These are phyloP conservation scores for Rotaria magnacalcarata DNA, from an alignment of 2,888 invertebrate genomes.

Conservation along the genomic window DNA sequence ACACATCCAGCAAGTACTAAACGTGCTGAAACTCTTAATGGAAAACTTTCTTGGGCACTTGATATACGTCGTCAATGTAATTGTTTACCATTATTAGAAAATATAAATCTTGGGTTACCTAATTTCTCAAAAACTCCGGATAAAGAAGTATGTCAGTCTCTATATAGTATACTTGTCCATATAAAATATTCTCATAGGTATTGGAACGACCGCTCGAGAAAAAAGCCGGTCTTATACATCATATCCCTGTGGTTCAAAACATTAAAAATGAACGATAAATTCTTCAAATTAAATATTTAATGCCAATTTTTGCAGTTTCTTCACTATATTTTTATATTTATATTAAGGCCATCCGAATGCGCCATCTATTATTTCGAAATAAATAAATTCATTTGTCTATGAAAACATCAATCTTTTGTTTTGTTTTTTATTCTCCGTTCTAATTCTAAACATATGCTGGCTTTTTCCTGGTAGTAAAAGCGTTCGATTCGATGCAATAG, in stretches of 20 bases:
- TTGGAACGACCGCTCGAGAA: neutral
- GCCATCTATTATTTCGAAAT: neutral
- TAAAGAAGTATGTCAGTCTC: neutral
- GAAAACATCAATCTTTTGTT: neutral
- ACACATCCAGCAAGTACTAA: conserved; percentile 64
- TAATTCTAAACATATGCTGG: neutral
- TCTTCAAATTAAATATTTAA: neutral
- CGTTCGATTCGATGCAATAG: neutral
- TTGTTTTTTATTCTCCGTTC: neutral
- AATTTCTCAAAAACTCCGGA: neutral
- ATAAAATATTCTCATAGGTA: neutral
- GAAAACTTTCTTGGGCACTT: conserved; percentile 55
- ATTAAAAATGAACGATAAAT: neutral
- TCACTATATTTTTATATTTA: neutral
- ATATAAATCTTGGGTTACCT: neutral
- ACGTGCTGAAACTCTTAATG: conserved; percentile 59
- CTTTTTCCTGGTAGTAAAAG: neutral
- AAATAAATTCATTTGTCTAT: neutral
- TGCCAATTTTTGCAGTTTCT: neutral
- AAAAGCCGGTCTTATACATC: neutral
- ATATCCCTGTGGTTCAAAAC: neutral
- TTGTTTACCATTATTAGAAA: neutral
- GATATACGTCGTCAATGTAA: neutral
- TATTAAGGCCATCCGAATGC: neutral
- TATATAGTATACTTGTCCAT: neutral